phyloP scores from a whole-genome alignment of 2,113 vertebrate species.

The human (Homo sapiens) region GRCh38 chr3:165013501-165014000 shows the following conservation, averaged over 20 bases:
- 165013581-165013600: neutral
- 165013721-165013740: neutral
- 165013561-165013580: neutral
- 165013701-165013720: neutral
- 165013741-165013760: neutral
- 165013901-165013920: too few species aligned
- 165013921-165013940: too few species aligned
- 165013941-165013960: too few species aligned
- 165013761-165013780: neutral
- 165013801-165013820: neutral
- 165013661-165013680: neutral
- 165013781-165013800: neutral
- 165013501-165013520: neutral
- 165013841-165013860: too few species aligned
- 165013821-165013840: neutral
- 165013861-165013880: too few species aligned
- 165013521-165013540: fast-evolving
- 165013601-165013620: neutral
- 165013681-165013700: neutral
- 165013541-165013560: neutral
- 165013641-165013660: neutral
- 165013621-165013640: neutral
- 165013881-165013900: too few species aligned
- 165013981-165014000: too few species aligned
- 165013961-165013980: too few species aligned